Evolutionary conservation across 2,888 invertebrate species (phyloP), one percentile per base, ranked within the genome.

Genomic region (Orthosia gothica): DNA sequence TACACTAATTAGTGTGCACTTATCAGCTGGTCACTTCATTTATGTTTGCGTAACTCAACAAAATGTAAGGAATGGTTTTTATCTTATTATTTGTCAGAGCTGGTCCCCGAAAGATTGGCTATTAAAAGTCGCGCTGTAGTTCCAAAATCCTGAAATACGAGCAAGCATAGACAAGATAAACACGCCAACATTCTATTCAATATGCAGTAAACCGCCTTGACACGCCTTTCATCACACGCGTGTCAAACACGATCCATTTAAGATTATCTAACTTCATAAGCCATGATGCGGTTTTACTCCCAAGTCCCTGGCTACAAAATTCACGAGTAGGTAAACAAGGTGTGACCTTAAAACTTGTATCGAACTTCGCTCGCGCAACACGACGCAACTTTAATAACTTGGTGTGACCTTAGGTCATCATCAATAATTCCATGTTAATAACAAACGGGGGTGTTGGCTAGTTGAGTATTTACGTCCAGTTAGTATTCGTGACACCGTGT

Each of bases 401-500:
- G 45, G 83, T 62, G 68, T 68, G 85, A 84, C 81, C 77, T 67
- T 67, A 57, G n/a, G n/a, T n/a, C n/a, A 63, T 70, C 70, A 71
- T 81, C 65, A 81, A 72, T 63, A 75, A 80, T 84, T 80, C 68
- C 18, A 69, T 75, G 80, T 83, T 71, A 75, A 75, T 79, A 70
- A 61, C 63, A 18, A 69, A 40, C 67, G 57, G 70, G 12, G 15
- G n/a, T 55, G 81, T 64, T 5, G 65, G 45, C 70, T 79, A 70
- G 70, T 81, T 79, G 16, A 18, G 55, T 55, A 84, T 85, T 78
- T 78, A 84, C 65, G 82, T 70, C 74, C 63, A 72, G 78, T 84
- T 84, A 57, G 55, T 81, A 81, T 84, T 81, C 78, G 40, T 59
- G 20, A 11, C 62, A 23, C 16, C 45, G 9, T 63, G 47, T 52